Evolutionary conservation across 2,888 invertebrate genomes (phyloP), one percentile per base, ranked within the genome.

Genomic region (Troilus luridus): DNA sequence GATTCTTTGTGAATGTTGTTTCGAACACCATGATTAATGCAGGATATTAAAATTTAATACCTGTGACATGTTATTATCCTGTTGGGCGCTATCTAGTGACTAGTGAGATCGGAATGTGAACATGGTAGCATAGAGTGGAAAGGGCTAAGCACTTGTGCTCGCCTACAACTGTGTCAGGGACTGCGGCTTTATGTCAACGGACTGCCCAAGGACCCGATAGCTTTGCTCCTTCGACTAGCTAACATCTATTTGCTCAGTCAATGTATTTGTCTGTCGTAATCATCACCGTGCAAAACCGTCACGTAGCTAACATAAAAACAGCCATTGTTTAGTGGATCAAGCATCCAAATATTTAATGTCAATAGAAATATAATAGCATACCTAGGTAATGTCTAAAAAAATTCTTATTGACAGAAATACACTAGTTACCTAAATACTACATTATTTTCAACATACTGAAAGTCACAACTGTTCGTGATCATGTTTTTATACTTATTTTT

Each of bases 161-260:
- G 81, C 10, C 81, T 81, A 56, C 10, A 81, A 81, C 81, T 81
- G 54, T 81, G 81, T 81, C 81, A 81, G 81, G 81, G 81, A 81
- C 81, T 81, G n/a, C 41, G 81, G 21, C 21, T 54, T 81, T 81
- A 56, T 81, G 81, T 81, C 81, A 81, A 81, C 81, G 54, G 54
- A 21, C 81, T 19, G 11, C 54, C 19, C 81, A 81, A 54, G 81
- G 81, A 19, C 81, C 54, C 81, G 11, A 27, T 21, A 19, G 7
- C 77, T 14, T 21, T 54, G 54, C 0, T 54, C 81, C 21, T 81
- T 54, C 54, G 8, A 8, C 54, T 81, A 19, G 3, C 17, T 6
- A 24, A 21, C 54, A 54, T 19, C 81, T 81, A 81, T 21, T 81
- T 54, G 64, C n/a, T 64, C n/a, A n/a, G n/a, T 11, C 64, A 64